These are phyloP conservation scores for Danio tinwini DNA, from an alignment of 2,797 vertebrate species.

Conservation along the genomic window DNA sequence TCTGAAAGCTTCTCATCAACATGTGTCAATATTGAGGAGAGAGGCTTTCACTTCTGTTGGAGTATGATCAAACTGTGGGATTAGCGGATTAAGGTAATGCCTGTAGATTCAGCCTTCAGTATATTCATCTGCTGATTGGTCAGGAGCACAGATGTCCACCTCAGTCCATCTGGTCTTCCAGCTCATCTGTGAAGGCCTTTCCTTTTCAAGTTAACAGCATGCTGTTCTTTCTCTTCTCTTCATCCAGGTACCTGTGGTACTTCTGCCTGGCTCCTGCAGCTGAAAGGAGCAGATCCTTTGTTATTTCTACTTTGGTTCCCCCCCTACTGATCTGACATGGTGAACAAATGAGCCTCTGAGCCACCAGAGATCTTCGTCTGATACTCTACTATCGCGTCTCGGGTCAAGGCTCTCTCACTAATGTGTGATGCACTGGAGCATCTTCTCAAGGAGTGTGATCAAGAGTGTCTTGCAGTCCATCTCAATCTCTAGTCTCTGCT, in stretches of 20 bases:
- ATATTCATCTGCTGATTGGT: slow-evolving; percentile 50
- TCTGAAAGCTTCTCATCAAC: slow-evolving; percentile 20
- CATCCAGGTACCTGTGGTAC: slow-evolving; percentile 42
- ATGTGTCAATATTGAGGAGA: slow-evolving; percentile 38
- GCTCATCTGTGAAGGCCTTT: slow-evolving; percentile 39
- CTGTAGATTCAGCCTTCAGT: slow-evolving; percentile 35
- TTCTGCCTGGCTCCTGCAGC: slow-evolving; percentile 47
- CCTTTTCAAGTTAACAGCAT: slow-evolving; percentile 34
- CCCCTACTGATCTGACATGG: slow-evolving; percentile 52
- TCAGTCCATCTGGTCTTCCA: slow-evolving; percentile 45
- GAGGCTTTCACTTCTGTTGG: slow-evolving; percentile 50
- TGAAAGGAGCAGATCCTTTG: slow-evolving; percentile 49
- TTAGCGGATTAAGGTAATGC: slow-evolving; percentile 36
- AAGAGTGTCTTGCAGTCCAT: slow-evolving; percentile 49
- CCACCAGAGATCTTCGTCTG: no score
- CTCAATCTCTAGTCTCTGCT: slow-evolving; percentile 43
- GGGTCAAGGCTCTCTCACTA: slow-evolving; percentile 53
- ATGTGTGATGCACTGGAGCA: slow-evolving; percentile 41
- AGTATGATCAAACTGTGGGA: slow-evolving; percentile 43
- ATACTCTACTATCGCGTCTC: slow-evolving; percentile 7
- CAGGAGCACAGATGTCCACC: slow-evolving; percentile 42
- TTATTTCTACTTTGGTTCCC: slow-evolving; percentile 44
- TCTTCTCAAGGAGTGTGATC: slow-evolving; percentile 43
- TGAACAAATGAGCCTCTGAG: slow-evolving; percentile 40
- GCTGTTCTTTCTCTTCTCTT: slow-evolving; percentile 43